phyloP scores from a whole-genome alignment of 2,888 invertebrate species.

The Leptinotarsa tumamoca region DNA sequence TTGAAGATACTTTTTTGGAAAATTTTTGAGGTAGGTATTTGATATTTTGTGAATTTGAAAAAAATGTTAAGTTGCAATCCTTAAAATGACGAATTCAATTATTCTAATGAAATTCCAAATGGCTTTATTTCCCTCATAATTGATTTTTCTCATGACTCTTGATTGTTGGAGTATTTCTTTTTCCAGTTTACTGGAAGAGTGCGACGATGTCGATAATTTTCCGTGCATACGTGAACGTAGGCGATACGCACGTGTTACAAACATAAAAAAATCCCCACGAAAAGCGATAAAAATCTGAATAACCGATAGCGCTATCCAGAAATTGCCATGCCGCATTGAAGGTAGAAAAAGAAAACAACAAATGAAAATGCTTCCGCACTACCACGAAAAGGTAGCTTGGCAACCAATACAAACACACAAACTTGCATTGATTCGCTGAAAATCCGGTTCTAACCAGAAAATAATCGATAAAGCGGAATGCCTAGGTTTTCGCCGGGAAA shows the following conservation, averaged over 20 bases:
- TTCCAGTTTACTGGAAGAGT: neutral
- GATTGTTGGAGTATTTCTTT: neutral
- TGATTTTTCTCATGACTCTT: neutral
- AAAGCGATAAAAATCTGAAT: conserved; percentile 51
- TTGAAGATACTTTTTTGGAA: too few species aligned
- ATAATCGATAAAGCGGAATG: conserved; percentile 62
- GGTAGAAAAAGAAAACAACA: conserved; percentile 58
- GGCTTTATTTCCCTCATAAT: too few species aligned
- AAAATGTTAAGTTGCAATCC: too few species aligned
- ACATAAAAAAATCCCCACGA: conserved; percentile 47
- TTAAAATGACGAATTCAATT: too few species aligned
- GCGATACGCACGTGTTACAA: conserved; percentile 42
- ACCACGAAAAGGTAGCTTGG: conserved; percentile 58
- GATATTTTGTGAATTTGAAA: too few species aligned
- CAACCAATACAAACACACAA: conserved; percentile 64
- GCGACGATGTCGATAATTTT: neutral
- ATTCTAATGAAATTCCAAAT: too few species aligned
- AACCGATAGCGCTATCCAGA: conserved; percentile 55
- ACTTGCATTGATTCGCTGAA: conserved; percentile 63
- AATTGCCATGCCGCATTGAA: conserved; percentile 58
- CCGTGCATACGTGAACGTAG: conserved; percentile 30
- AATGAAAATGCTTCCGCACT: conserved; percentile 59
- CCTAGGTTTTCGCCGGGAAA: conserved; percentile 59
- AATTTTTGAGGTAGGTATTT: too few species aligned
- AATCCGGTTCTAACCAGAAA: conserved; percentile 61